Evolutionary conservation across 2,113 vertebrate species (phyloP).

Genomic region (Oreochromis aureus): DNA sequence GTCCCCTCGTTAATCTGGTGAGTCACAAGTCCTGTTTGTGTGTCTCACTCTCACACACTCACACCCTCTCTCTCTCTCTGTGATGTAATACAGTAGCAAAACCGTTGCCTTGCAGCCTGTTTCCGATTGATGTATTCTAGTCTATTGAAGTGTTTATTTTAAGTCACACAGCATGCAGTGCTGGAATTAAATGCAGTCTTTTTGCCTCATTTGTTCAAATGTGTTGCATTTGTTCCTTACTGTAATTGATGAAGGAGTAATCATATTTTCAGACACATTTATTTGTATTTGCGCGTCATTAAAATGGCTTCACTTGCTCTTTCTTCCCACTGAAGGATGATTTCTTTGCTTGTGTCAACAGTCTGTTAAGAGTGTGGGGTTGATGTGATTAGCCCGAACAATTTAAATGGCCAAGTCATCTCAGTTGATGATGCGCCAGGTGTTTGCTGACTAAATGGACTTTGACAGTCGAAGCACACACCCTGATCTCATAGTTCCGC

Average conservation of each 20-base stretch:
- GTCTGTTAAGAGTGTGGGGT: background rate
- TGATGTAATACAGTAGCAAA: background rate
- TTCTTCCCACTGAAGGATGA: background rate
- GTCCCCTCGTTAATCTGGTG: constrained; percentile 94
- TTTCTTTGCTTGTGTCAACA: background rate
- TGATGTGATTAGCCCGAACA: background rate
- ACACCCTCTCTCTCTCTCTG: background rate
- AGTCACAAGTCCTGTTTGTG: constrained; percentile 50
- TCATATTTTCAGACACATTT: background rate
- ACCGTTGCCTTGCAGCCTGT: background rate
- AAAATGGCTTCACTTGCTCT: background rate
- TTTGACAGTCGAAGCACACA: background rate
- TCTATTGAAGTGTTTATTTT: background rate
- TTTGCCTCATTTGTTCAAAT: background rate
- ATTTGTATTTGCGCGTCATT: background rate
- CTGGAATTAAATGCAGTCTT: background rate
- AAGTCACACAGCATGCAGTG: background rate
- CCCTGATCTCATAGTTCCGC: background rate
- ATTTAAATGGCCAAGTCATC: background rate
- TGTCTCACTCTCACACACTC: background rate
- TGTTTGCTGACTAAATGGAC: background rate
- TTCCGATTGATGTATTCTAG: background rate
- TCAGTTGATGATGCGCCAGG: background rate
- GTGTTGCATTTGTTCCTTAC: background rate
- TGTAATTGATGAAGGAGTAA: background rate